Evolutionary conservation across 35 echinoderm and acorn worm genomes (phyloP).

Genomic region (Anneissia japonica): DNA sequence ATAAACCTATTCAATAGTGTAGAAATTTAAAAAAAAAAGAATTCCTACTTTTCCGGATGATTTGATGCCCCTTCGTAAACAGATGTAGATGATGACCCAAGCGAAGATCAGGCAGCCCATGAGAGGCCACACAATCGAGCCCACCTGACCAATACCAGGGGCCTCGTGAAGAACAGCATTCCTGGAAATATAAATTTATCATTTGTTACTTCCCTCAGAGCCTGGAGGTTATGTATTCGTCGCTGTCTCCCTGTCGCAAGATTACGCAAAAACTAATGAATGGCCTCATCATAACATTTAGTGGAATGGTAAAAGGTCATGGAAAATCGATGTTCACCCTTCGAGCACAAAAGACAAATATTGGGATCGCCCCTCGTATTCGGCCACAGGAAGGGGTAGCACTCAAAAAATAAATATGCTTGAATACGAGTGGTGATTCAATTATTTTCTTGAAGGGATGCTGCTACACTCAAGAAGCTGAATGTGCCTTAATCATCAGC

Average conservation of each 20-base stretch:
- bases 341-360: too few relatives aligned
- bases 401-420: too few relatives aligned
- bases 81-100: conserved; percentile 14
- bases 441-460: too few relatives aligned
- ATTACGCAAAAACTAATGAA: not conserved
- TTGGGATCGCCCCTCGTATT: too few relatives aligned
- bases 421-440: too few relatives aligned
- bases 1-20: too few relatives aligned
- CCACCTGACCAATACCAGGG: not conserved
- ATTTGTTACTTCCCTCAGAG: not conserved
- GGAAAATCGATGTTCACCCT: too few relatives aligned
- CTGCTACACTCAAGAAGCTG: too few relatives aligned
- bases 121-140: not conserved
- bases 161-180: not conserved
- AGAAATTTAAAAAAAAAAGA: not conserved
- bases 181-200: not conserved
- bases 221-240: not conserved
- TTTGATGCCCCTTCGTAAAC: conserved; percentile 4
- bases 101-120: not conserved
- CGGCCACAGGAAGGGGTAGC: too few relatives aligned
- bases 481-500: too few relatives aligned
- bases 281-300: too few relatives aligned
- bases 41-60: conserved; percentile 13
- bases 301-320: too few relatives aligned
- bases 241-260: not conserved